Evolutionary conservation across 2,113 vertebrate species (phyloP), one percentile per base, ranked within the genome.

Genomic region (Thomomys bottae): DNA sequence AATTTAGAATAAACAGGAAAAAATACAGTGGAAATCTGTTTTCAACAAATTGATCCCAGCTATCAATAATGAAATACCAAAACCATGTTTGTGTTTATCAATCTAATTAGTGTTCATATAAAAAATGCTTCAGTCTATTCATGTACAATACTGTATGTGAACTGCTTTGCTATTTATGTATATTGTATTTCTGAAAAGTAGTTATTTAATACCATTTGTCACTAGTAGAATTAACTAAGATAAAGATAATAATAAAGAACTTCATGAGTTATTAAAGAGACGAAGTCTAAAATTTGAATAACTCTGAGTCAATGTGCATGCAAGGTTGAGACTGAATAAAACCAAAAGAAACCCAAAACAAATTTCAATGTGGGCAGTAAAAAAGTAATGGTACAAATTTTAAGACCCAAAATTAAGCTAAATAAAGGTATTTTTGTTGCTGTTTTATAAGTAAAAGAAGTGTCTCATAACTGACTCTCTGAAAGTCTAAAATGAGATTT

Each of bases 181-280:
- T 67, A 21, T 79, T 71, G 17, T 45, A 76, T 89, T 96, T 94
- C 59, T 89, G 23, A 20, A 80, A 75, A 89, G 78, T 91, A 93
- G 95, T 93, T 94, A 91, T 93, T 96, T 91, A 95, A 68, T 93
- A 90, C 77, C 18, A 40, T 45, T 92, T 90, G 6, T 84, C n/a
- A n/a, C n/a, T n/a, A 94, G 79, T 57, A 15, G 38, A 93, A 54
- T 88, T 90, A 95, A 78, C 93, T 93, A 84, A 87, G 34, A 83
- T 76, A n/a, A 34, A 80, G 34, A 93, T 82, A 92, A 90, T 42
- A 93, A 90, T 92, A 94, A 95, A 92, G 76, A 88, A 80, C 3
- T 64, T 45, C 1, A 0, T 86, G 77, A 30, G 57, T 87, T 92
- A 77, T 94, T 90, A 80, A 94, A 92, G 61, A 96, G 84, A 94